Evolutionary conservation across 2,888 invertebrate genomes (phyloP), one percentile per base, ranked within the genome.

Genomic region (Meta bourneti): DNA sequence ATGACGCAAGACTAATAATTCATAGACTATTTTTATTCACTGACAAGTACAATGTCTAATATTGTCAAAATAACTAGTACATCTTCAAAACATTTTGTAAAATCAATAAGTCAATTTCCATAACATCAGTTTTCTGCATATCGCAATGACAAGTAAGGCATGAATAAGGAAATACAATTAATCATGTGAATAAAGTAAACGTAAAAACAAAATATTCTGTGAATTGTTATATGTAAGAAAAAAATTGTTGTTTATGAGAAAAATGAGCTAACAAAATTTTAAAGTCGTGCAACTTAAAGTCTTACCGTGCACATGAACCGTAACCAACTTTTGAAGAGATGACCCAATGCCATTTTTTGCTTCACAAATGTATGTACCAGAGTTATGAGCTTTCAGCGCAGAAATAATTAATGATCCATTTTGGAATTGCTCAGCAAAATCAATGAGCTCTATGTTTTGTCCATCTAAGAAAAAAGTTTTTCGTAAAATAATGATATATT

Each of bases 271-370:
- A 34, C 4, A 4, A 1, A 34, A 34, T 4, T 34, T 34, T 34
- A 34, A 34, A 34, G 34, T 34, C 4, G 34, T 34, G 34, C 34
- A 52, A 4, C 74, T 48, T 75, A 0, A 13, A 48, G 16, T 71
- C 86, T 91, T 87, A 91, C 91, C 91, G 54, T 83, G 75, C 7
- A 91, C 91, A 16, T 70, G 13, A 54, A 91, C 52, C 8, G 77
- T 49, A 11, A 91, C 70, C 19, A 83, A 16, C 48, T 91, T 91
- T 16, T 78, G 6, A 54, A 91, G 19, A 54, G 52, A 8, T 49
- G 54, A 69, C 48, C 88, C 91, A 51, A 92, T 84, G 6, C 91
- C 91, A 54, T 92, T 92, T 11, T 61, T 92, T 16, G 91, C 91
- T 72, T 88, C 91, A 79, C 91, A 92, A 19, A 80, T 19, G 52